Conservation (phyloP, 2,113 vertebrate genomes). For the Charadrius vociferus region DNA sequence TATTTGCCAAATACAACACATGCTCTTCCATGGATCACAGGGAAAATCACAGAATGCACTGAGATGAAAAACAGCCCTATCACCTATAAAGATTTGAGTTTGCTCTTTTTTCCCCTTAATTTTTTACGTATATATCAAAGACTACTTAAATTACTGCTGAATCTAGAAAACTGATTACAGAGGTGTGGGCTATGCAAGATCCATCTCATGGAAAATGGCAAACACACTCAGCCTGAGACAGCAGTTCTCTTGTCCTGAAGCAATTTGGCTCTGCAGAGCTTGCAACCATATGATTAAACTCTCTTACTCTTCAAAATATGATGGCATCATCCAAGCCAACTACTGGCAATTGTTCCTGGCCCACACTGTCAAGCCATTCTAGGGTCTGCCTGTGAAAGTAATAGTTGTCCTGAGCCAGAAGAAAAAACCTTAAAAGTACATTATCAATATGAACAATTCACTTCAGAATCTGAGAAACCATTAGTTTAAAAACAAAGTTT, state of each 20-base stretch:
- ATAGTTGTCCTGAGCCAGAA: not conserved
- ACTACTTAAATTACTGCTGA: not conserved
- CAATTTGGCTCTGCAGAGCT: not conserved
- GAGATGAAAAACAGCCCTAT: not conserved
- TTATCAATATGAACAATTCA: not conserved
- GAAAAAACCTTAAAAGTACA: not conserved
- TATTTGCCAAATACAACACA: not conserved
- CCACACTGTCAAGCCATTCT: not conserved
- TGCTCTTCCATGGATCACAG: not conserved
- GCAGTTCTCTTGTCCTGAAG: not conserved
- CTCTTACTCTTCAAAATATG: not conserved
- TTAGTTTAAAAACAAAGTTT: not conserved
- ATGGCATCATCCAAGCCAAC: not conserved
- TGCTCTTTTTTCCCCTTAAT: rapidly evolving
- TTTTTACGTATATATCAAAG: not conserved
- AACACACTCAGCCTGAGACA: not conserved
- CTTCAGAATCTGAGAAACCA: not conserved
- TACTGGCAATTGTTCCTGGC: not conserved
- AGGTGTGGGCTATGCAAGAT: not conserved
- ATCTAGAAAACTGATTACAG: not conserved
- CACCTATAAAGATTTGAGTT: not conserved
- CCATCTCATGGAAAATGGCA: not conserved
- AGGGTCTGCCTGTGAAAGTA: not conserved
- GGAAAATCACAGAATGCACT: not conserved
- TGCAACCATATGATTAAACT: not conserved